Percentiles rank a stretch among this genome's conserved stretches.
phyloP scores from a whole-genome alignment of 2,113 vertebrate species.

The Eulacestoma nigropectus region DNA sequence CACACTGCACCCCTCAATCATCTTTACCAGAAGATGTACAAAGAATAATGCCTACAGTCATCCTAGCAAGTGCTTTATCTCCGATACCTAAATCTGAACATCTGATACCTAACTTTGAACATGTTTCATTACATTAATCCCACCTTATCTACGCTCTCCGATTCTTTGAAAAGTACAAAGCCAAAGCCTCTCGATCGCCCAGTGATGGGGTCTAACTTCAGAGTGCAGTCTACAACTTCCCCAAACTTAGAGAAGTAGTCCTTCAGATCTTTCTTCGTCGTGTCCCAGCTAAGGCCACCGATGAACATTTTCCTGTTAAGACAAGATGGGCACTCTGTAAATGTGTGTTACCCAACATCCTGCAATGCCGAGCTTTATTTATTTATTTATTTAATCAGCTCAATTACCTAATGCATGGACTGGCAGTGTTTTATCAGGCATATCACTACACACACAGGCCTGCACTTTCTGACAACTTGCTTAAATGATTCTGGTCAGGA shows the following conservation, averaged over 20 bases:
- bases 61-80: not conserved
- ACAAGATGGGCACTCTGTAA: constrained; percentile 57
- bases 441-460: not conserved
- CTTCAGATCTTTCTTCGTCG: constrained; percentile 98
- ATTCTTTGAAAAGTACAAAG: constrained; percentile 96
- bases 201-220: constrained; percentile 97
- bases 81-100: not conserved
- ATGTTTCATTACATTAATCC: not conserved
- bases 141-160: constrained; percentile 96
- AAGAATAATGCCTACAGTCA: not conserved
- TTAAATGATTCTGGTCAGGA: not conserved
- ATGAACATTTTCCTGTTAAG: constrained; percentile 96
- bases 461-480: not conserved
- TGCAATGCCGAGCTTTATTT: not conserved
- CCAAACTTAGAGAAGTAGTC: constrained; percentile 98
- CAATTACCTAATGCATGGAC: not conserved
- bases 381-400: too few species aligned
- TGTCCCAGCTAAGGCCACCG: constrained; percentile 98
- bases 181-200: constrained; percentile 95
- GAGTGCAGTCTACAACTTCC: constrained; percentile 96
- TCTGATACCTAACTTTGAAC: not conserved
- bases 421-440: not conserved
- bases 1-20: not conserved
- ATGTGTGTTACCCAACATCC: not conserved
- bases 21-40: not conserved